Evolutionary conservation across 1,140 invertebrate species (phyloP).

Genomic region (Meloidogyne hapla): DNA sequence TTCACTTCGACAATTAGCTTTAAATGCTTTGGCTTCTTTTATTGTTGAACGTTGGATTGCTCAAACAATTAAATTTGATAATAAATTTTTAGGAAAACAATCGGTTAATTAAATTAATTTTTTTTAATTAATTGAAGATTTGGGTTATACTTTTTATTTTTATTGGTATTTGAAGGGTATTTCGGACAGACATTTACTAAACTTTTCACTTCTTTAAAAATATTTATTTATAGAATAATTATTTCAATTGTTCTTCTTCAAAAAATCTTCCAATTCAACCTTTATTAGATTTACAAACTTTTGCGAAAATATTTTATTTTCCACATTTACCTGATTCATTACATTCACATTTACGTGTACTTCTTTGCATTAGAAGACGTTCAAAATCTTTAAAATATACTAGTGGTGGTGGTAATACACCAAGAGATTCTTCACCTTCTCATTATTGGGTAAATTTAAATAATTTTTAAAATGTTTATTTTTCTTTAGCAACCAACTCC

Average conservation of each 20-base stretch:
- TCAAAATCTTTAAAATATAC: constrained; percentile 21
- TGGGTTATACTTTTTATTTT: no score
- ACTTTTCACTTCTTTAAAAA: no score
- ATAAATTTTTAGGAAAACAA: neutral
- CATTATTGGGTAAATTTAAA: constrained; percentile 1
- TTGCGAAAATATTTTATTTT: constrained; percentile 1
- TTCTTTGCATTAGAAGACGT: constrained; percentile 14
- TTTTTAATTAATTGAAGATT: neutral
- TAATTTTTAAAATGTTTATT: neutral
- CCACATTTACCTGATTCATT: constrained; percentile 16
- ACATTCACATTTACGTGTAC: constrained; percentile 13
- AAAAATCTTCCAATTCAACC: neutral
- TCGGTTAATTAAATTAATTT: constrained; percentile 3
- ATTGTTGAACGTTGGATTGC: constrained; percentile 18
- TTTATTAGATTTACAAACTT: neutral
- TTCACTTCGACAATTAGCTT: constrained; percentile 18
- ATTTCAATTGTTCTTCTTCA: neutral
- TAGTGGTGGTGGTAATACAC: constrained; percentile 13
- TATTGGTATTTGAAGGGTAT: no score
- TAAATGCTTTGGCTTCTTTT: constrained; percentile 11
- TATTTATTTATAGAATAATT: neutral
- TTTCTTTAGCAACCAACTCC: constrained; percentile 18
- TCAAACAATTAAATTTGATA: constrained; percentile 19
- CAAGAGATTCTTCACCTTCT: constrained; percentile 16
- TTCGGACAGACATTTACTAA: no score